Conservation (phyloP, 2,888 invertebrate genomes). For the Macrosoma leucophasiata region DNA sequence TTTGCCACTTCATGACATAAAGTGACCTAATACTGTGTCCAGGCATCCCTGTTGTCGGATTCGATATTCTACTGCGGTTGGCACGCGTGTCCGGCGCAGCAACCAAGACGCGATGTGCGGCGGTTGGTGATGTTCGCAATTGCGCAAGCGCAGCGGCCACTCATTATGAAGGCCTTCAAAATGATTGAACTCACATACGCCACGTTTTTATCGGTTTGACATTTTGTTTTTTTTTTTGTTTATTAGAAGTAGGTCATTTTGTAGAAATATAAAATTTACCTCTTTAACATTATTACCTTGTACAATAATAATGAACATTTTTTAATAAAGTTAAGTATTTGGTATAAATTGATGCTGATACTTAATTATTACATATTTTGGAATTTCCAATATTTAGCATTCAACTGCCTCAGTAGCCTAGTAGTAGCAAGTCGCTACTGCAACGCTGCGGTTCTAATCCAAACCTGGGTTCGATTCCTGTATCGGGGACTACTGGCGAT, state of each 20-base stretch:
- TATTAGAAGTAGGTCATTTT: background rate
- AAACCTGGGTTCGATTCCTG: too few species aligned
- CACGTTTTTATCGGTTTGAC: slow-evolving; percentile 48
- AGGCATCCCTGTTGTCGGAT: slow-evolving; percentile 55
- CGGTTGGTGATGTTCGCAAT: slow-evolving; percentile 47
- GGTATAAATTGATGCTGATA: too few species aligned
- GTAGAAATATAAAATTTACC: background rate
- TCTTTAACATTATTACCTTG: too few species aligned
- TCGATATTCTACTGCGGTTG: slow-evolving; percentile 64
- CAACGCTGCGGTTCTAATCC: too few species aligned
- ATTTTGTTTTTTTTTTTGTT: background rate
- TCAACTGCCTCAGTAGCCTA: too few species aligned
- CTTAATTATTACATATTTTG: too few species aligned
- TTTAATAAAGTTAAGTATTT: too few species aligned
- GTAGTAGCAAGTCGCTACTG: too few species aligned
- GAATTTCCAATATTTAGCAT: too few species aligned
- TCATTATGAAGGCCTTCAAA: slow-evolving; percentile 65
- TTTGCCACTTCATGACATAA: too few species aligned
- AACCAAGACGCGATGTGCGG: slow-evolving; percentile 34
- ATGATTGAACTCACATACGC: slow-evolving; percentile 58
- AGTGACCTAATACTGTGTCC: slow-evolving; percentile 20
- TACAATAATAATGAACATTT: too few species aligned
- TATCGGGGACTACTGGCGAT: too few species aligned
- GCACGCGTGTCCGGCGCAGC: slow-evolving; percentile 38
- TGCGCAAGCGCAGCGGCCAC: slow-evolving; percentile 51